Conservation (phyloP, 1,140 invertebrate species). For the Drosophila prosaltans region DNA sequence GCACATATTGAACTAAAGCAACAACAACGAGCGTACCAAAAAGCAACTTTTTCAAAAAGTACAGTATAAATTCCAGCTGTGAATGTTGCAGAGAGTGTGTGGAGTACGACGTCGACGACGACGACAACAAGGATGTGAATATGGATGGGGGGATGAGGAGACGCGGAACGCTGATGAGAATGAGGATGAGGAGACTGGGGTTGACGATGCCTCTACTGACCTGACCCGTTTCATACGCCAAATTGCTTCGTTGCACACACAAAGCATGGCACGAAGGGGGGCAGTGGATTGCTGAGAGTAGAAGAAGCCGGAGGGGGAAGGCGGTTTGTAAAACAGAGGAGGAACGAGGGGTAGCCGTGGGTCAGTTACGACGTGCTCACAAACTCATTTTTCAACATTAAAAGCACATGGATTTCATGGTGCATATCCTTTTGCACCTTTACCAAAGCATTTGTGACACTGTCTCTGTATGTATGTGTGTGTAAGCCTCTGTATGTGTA, state of each 20-base stretch:
- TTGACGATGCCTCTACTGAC: conserved; percentile 40
- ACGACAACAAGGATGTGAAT: conserved; percentile 25
- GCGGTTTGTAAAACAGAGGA: background rate
- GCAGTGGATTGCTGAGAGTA: background rate
- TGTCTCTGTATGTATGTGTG: conserved; percentile 17
- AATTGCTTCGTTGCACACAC: conserved; percentile 77
- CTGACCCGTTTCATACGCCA: conserved; percentile 79
- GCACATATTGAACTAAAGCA: conserved; percentile 72
- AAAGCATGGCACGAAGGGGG: conserved; percentile 41
- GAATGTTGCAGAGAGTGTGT: conserved; percentile 28
- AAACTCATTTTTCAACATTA: conserved; percentile 81
- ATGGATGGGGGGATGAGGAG: conserved; percentile 11
- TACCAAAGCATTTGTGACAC: conserved; percentile 49
- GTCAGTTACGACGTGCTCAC: conserved; percentile 61
- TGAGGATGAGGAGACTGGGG: conserved; percentile 13
- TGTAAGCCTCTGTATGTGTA: conserved; percentile 4
- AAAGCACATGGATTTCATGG: conserved; percentile 76
- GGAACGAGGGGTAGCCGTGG: conserved; percentile 33
- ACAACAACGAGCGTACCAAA: conserved; percentile 38
- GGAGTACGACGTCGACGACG: conserved; percentile 2
- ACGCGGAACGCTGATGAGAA: background rate
- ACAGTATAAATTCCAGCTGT: conserved; percentile 63
- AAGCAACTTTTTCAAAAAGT: conserved; percentile 65
- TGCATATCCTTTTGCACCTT: conserved; percentile 70
- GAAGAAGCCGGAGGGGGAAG: no score